Evolutionary conservation across 2,797 vertebrate species (phyloP), one percentile per base, ranked within the genome.

Genomic region (Onychomys arenicola): DNA sequence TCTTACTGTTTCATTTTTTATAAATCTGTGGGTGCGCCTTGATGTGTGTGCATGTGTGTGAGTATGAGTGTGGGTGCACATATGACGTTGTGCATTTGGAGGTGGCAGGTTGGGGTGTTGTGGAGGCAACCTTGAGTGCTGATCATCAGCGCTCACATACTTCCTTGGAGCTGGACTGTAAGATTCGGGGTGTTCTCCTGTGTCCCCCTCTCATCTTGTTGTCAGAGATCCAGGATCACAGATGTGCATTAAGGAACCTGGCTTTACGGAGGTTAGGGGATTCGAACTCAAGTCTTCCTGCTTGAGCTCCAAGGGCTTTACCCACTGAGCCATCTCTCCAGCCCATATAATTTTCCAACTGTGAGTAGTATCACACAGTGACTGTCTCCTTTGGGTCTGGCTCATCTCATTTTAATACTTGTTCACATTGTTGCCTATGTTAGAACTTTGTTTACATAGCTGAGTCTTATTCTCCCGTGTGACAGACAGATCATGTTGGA

Each of bases 341-440:
- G 23, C 2, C 65, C 9, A 29, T 16, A 21, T 34, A 61, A 5
- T 57, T 94, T 86, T 21, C 82, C 10, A 0, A 69, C 83, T 19
- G 0, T 0, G 7, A 65, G 29, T 17, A 52, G 32, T 80, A 19
- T 13, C 19, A 3, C 0, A 6, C 6, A 25, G 2, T 5, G 0
- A 25, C 16, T n/a, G 34, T 81, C n/a, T 52, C 84, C 76, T 83
- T 43, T 3, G 16, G 6, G 14, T 29, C 32, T 59, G 88, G 43
- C 16, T 75, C 32, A 2, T 34, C 34, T 37, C 49, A 37, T 11
- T 49, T 37, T 61, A 65, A 6, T 29, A 27, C 52, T 71, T 16
- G 9, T 4, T 76, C 0, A 0, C 1, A 10, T 13, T 1, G 4
- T 49, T 40, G 5, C 49, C 67, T 61, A 0, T 16, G 2, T 19